These are phyloP conservation scores for Chrysopilus asiliformis DNA, from an alignment of 2,888 invertebrate species.

Conservation along the genomic window DNA sequence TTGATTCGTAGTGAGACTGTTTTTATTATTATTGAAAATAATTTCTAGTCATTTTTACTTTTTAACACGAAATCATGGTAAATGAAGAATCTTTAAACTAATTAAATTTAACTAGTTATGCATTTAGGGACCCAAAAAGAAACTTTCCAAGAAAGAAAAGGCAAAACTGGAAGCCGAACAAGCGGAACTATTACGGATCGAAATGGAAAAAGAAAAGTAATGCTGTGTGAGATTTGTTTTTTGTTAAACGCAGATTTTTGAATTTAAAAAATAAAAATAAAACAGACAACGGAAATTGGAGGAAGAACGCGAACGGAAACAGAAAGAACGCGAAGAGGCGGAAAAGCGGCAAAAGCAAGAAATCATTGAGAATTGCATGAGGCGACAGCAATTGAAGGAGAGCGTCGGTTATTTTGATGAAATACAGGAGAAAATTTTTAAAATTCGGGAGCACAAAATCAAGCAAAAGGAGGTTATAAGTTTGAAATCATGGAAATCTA, in stretches of 20 bases:
- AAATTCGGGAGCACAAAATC: too few species aligned
- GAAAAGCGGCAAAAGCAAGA: conserved; percentile 31
- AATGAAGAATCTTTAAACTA: too few species aligned
- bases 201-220: conserved; percentile 36
- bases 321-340: conserved; percentile 32
- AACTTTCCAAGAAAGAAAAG: conserved; percentile 36
- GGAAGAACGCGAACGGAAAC: conserved; percentile 32
- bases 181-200: conserved; percentile 33
- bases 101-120: too few species aligned
- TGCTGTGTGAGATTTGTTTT: neutral
- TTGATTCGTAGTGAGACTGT: too few species aligned
- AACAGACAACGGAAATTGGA: conserved; percentile 29
- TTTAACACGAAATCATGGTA: too few species aligned
- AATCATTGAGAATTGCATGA: conserved; percentile 30
- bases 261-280: neutral
- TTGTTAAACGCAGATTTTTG: neutral
- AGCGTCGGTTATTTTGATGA: conserved; percentile 32
- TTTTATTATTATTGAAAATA: too few species aligned
- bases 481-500: too few species aligned
- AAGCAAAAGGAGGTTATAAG: too few species aligned
- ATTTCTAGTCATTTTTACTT: too few species aligned
- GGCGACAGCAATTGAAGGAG: conserved; percentile 29
- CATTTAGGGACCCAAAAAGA: conserved; percentile 37
- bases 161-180: conserved; percentile 34
- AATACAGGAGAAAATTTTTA: too few species aligned